phyloP scores from a whole-genome alignment of 1,140 invertebrate genomes.

The Bombus turneri region DNA sequence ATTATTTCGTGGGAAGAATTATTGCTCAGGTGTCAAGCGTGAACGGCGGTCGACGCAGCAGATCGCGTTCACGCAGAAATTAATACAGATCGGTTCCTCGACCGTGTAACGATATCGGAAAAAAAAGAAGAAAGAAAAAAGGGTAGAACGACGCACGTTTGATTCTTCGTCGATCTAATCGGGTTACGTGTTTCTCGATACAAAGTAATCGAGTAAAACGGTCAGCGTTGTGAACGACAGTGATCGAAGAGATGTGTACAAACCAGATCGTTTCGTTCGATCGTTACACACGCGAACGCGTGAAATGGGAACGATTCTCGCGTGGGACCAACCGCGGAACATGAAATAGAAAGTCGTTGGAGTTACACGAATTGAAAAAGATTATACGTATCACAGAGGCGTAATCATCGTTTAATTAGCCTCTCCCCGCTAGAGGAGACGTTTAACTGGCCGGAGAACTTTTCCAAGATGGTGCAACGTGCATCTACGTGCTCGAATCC shows the following conservation, averaged over 20 bases:
- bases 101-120: not conserved
- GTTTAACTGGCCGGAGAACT: not conserved
- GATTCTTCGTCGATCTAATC: not conserved
- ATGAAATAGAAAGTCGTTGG: constrained; percentile 35
- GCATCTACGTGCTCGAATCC: not conserved
- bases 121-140: not conserved
- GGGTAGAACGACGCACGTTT: not conserved
- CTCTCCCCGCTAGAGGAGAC: not conserved
- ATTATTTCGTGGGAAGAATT: constrained; percentile 1
- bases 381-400: constrained; percentile 12
- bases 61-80: not conserved
- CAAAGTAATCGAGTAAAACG: not conserved
- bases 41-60: too few species aligned
- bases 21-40: not conserved
- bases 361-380: constrained; percentile 21
- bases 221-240: not conserved
- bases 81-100: constrained; percentile 2
- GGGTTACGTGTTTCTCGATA: not conserved
- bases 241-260: not conserved
- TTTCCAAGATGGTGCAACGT: constrained; percentile 20
- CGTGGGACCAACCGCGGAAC: constrained; percentile 15
- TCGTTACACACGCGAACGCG: constrained; percentile 18
- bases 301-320: not conserved
- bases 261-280: not conserved
- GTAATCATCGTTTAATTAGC: constrained; percentile 36